phyloP scores from a whole-genome alignment of 2,888 invertebrate species.

The Lampropteryx suffumata region DNA sequence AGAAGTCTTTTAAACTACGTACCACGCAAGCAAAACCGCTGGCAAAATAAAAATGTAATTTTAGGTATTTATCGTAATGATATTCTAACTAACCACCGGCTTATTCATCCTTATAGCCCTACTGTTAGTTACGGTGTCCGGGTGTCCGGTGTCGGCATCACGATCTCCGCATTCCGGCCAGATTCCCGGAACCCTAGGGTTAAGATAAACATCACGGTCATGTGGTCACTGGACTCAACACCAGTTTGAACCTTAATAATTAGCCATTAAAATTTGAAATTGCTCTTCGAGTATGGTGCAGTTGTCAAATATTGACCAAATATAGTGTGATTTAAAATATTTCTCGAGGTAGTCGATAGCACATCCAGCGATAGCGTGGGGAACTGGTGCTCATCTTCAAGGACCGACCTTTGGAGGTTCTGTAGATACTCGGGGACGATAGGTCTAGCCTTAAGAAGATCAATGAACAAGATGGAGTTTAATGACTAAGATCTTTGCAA shows the following conservation, averaged over 20 bases:
- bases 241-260: too few relatives aligned
- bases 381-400: neutral
- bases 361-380: too few relatives aligned
- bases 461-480: neutral
- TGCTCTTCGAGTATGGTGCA: too few relatives aligned
- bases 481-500: neutral
- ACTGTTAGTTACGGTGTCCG: neutral
- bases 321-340: too few relatives aligned
- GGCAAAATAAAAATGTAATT: too few relatives aligned
- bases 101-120: neutral
- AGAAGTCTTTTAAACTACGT: too few relatives aligned
- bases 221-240: conserved; percentile 10
- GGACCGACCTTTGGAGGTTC: conserved; percentile 16
- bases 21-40: too few relatives aligned
- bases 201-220: conserved; percentile 29
- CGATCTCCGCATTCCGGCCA: conserved; percentile 35
- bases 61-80: too few relatives aligned
- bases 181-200: conserved; percentile 22
- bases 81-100: neutral
- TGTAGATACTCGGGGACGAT: conserved; percentile 9
- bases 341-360: too few relatives aligned
- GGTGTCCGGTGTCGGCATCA: conserved; percentile 40
- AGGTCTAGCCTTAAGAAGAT: conserved; percentile 12
- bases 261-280: too few relatives aligned
- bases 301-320: too few relatives aligned